Percentiles rank a stretch among this genome's conserved stretches.
phyloP scores from a whole-genome alignment of 2,888 invertebrate genomes.

The Prosopocoilus inquinatus region DNA sequence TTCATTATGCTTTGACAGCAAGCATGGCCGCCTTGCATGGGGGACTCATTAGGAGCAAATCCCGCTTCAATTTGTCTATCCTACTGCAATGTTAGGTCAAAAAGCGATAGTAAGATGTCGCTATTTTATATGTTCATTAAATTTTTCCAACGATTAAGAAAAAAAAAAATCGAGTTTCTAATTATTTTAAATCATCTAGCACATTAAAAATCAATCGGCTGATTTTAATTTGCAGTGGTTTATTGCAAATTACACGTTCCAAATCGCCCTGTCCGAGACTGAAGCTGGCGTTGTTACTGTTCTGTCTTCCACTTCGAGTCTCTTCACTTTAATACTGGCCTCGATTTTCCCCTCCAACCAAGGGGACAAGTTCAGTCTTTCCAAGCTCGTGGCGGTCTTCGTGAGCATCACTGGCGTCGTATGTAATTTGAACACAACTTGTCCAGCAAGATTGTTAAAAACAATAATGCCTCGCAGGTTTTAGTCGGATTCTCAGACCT shows the following conservation, averaged over 20 bases:
- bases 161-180: too few species aligned
- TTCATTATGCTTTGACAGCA: too few species aligned
- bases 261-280: slow-evolving; percentile 80
- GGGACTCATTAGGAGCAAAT: too few species aligned
- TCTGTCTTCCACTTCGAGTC: slow-evolving; percentile 82
- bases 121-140: too few species aligned
- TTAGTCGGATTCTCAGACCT: slow-evolving; percentile 76
- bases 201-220: not conserved
- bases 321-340: slow-evolving; percentile 85
- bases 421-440: slow-evolving; percentile 45
- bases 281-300: slow-evolving; percentile 86
- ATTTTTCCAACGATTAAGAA: too few species aligned
- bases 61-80: too few species aligned
- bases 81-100: too few species aligned
- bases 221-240: slow-evolving; percentile 76
- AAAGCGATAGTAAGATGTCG: too few species aligned
- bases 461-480: slow-evolving; percentile 55
- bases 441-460: not conserved
- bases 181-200: too few species aligned
- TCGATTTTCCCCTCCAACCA: slow-evolving; percentile 81
- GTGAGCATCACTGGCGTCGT: slow-evolving; percentile 79
- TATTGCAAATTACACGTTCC: slow-evolving; percentile 88
- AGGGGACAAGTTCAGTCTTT: slow-evolving; percentile 80
- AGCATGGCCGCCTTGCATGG: too few species aligned
- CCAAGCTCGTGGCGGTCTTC: slow-evolving; percentile 78